A percentile compares a stretch with the other conserved stretches of the same genome.
Evolutionary conservation across 2,113 vertebrate species (phyloP).

Genomic region (Rousettus leschenaultii): DNA sequence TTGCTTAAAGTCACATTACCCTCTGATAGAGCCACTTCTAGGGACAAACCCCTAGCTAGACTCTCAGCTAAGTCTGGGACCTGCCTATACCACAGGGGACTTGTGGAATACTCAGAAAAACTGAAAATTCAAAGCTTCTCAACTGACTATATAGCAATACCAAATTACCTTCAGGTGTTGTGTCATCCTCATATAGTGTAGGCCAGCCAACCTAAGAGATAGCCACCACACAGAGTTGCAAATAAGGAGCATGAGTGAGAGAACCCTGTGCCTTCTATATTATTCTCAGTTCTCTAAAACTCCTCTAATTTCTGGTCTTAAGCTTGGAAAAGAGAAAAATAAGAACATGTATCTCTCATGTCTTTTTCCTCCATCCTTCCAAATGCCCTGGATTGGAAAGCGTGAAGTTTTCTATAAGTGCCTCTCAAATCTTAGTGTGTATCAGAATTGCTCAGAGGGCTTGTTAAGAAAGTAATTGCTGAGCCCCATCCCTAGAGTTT

Average conservation of each 20-base stretch:
- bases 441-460: background rate
- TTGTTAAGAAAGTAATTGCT: background rate
- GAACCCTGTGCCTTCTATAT: background rate
- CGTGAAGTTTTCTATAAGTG: background rate
- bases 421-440: background rate
- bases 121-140: background rate
- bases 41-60: background rate
- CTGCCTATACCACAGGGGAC: background rate
- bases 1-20: background rate
- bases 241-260: background rate
- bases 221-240: background rate
- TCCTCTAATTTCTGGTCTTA: background rate
- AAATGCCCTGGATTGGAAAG: background rate
- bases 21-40: background rate
- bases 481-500: background rate
- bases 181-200: background rate
- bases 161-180: background rate
- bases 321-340: background rate
- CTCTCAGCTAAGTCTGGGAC: background rate
- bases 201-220: background rate
- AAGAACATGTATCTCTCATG: accelerated
- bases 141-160: background rate
- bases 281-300: background rate
- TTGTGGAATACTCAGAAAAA: background rate
- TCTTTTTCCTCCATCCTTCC: background rate